These are phyloP conservation scores for Poeciliopsis turneri DNA, from an alignment of 2,797 vertebrate species.

Conservation along the genomic window DNA sequence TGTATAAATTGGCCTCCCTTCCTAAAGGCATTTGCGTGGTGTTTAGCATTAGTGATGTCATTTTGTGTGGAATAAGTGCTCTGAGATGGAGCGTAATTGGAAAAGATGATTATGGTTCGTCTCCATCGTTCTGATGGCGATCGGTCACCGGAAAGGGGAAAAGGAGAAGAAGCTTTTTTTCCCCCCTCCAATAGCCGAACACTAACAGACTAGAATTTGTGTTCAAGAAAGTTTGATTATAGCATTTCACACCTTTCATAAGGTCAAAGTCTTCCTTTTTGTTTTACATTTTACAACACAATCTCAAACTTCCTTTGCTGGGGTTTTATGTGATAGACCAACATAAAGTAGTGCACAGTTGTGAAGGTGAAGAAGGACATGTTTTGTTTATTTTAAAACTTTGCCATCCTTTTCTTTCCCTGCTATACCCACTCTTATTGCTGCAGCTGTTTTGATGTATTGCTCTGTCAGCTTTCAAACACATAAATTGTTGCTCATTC, in stretches of 20 bases:
- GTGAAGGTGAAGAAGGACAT: neutral
- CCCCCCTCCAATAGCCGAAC: neutral
- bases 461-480: neutral
- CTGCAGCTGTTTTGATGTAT: neutral
- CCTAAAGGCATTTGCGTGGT: conserved; percentile 68
- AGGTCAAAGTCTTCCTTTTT: no score
- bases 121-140: conserved; percentile 58
- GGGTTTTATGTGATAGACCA: neutral
- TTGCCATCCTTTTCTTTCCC: neutral
- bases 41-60: conserved; percentile 68
- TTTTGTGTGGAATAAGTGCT: conserved; percentile 76
- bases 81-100: conserved; percentile 78
- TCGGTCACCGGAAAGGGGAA: conserved; percentile 46
- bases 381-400: no score
- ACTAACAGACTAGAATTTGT: neutral
- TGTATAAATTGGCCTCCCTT: conserved; percentile 61
- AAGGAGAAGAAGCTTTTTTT: conserved; percentile 25
- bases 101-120: conserved; percentile 75
- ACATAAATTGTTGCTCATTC: neutral
- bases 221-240: neutral
- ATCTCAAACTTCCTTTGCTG: neutral
- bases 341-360: neutral
- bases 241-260: neutral
- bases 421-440: neutral
- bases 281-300: neutral